Conservation (phyloP, 2,113 vertebrate species). For the Triplophysa dalaica region DNA sequence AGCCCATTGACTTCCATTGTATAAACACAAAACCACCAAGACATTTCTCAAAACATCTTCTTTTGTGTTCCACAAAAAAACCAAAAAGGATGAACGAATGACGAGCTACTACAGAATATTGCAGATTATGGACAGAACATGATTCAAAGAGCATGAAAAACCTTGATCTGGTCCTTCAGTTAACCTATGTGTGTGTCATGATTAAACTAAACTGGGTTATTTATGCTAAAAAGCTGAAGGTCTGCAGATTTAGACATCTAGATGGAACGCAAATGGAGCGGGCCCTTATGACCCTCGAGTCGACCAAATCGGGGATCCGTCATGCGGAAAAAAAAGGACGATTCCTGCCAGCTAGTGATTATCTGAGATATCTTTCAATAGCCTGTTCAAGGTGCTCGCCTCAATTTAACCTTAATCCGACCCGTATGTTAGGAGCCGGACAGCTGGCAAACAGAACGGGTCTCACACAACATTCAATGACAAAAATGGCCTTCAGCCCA, state of each 20-base stretch:
- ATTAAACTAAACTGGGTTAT: background rate
- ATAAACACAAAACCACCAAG: no score
- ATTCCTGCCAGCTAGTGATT: background rate
- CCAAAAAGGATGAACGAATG: no score
- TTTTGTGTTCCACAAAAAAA: no score
- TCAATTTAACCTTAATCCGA: conserved; percentile 4
- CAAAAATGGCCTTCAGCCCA: background rate
- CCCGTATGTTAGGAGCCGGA: background rate
- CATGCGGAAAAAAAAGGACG: background rate
- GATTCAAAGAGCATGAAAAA: no score
- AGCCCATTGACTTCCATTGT: no score
- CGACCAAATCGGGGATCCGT: background rate
- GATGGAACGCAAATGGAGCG: background rate
- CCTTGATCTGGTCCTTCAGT: no score
- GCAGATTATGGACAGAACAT: no score
- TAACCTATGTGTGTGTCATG: no score
- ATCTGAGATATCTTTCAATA: background rate
- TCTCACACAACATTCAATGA: background rate
- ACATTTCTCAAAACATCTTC: no score
- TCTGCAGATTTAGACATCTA: no score
- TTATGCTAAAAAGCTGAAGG: background rate
- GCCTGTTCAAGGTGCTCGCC: conserved; percentile 3
- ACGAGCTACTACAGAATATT: no score
- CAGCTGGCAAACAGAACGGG: background rate
- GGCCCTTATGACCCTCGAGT: background rate